These are phyloP conservation scores for Idaea aversata DNA, from an alignment of 2,888 invertebrate genomes.

Conservation along the genomic window DNA sequence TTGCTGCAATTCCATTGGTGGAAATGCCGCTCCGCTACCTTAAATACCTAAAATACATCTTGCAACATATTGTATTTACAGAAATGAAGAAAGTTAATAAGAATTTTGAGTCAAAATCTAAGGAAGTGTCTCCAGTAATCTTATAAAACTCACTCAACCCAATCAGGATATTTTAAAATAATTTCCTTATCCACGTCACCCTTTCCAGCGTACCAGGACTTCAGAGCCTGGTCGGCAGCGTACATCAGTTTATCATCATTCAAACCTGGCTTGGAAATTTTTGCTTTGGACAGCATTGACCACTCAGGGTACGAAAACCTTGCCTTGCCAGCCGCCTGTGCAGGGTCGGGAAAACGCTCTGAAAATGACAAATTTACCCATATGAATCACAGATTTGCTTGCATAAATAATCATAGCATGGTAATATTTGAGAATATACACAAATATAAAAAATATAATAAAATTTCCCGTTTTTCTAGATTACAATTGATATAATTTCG, in stretches of 20 bases:
- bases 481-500: too few species aligned
- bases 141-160: conserved; percentile 42
- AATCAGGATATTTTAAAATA: conserved; percentile 41
- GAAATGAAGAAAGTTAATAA: too few species aligned
- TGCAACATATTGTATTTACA: too few species aligned
- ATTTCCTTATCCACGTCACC: conserved; percentile 33
- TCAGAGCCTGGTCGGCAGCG: conserved; percentile 35
- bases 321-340: conserved; percentile 42
- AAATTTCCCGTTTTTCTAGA: too few species aligned
- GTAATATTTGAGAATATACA: too few species aligned
- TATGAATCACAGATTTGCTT: too few species aligned
- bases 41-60: too few species aligned
- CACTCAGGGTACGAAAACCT: conserved; percentile 48
- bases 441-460: background rate
- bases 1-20: too few species aligned
- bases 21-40: too few species aligned
- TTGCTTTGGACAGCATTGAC: conserved; percentile 20
- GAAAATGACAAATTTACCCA: conserved; percentile 10
- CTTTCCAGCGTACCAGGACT: conserved; percentile 48
- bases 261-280: conserved; percentile 31
- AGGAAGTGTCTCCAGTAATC: too few species aligned
- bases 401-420: too few species aligned
- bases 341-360: conserved; percentile 54
- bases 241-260: conserved; percentile 38
- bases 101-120: background rate